phyloP scores from a whole-genome alignment of 2,888 invertebrate species.

The Pantelozetes paolii region DNA sequence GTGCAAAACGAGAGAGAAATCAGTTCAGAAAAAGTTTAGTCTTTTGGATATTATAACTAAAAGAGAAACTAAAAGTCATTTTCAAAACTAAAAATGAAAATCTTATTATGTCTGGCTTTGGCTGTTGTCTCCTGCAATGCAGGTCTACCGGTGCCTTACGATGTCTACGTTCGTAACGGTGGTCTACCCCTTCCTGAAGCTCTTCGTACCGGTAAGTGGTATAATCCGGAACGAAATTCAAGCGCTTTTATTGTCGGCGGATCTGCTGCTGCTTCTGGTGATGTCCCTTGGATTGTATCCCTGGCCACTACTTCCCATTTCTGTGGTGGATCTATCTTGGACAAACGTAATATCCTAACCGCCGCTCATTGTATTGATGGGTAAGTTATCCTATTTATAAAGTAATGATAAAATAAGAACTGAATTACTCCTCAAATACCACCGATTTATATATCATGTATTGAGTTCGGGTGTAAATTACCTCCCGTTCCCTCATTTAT shows the following conservation, averaged over 20 bases:
- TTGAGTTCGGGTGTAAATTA: no score
- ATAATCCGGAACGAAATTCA: background rate
- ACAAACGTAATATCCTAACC: background rate
- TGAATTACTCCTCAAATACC: no score
- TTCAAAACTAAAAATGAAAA: no score
- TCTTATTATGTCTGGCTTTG: background rate
- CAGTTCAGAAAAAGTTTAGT: no score
- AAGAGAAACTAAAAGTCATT: no score
- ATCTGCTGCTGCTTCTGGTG: background rate
- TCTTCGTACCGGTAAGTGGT: background rate
- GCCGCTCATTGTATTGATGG: conserved; percentile 26
- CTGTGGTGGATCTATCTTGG: conserved; percentile 1
- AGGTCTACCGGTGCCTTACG: conserved; percentile 12
- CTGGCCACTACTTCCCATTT: background rate
- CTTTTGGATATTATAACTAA: no score
- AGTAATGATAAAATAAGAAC: no score
- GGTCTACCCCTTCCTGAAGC: conserved; percentile 4
- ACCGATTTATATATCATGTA: no score
- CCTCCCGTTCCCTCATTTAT: background rate
- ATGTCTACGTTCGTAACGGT: conserved; percentile 5
- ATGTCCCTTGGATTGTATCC: conserved; percentile 5
- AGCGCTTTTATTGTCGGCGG: background rate
- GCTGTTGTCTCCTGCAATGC: background rate
- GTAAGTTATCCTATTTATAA: no score
- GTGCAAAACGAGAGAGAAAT: no score